Evolutionary conservation across 2,888 invertebrate genomes (phyloP).

Genomic region (Neoitamus cyanurus): DNA sequence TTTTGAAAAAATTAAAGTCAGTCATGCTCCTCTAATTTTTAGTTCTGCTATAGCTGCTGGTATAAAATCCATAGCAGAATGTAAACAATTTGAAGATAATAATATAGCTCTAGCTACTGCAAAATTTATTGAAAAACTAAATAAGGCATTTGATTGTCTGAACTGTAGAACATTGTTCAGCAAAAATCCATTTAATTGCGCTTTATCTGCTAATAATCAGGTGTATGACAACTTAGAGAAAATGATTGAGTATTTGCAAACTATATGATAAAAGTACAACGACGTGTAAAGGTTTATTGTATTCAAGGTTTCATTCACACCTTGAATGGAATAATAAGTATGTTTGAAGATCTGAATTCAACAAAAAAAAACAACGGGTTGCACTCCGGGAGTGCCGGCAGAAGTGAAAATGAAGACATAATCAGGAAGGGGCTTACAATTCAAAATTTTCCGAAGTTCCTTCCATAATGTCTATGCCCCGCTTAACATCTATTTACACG

Average conservation of each 20-base stretch:
- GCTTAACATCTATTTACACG: too few relatives aligned
- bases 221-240: neutral
- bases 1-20: too few relatives aligned
- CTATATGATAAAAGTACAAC: neutral
- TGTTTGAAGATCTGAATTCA: neutral
- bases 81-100: neutral
- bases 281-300: neutral
- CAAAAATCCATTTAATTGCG: neutral
- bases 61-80: too few relatives aligned
- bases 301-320: neutral
- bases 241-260: neutral
- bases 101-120: neutral
- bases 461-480: too few relatives aligned
- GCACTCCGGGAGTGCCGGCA: too few relatives aligned
- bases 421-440: too few relatives aligned
- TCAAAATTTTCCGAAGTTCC: too few relatives aligned
- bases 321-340: neutral
- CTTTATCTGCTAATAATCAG: neutral
- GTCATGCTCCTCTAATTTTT: too few relatives aligned
- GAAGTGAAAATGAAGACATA: too few relatives aligned
- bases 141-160: neutral
- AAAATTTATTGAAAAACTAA: neutral
- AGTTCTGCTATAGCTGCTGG: too few relatives aligned
- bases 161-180: neutral
- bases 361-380: neutral